Percentiles rank a stretch among this genome's conserved stretches.
Evolutionary conservation across 1,140 invertebrate species (phyloP).

Genomic region (Aphis gossypii): DNA sequence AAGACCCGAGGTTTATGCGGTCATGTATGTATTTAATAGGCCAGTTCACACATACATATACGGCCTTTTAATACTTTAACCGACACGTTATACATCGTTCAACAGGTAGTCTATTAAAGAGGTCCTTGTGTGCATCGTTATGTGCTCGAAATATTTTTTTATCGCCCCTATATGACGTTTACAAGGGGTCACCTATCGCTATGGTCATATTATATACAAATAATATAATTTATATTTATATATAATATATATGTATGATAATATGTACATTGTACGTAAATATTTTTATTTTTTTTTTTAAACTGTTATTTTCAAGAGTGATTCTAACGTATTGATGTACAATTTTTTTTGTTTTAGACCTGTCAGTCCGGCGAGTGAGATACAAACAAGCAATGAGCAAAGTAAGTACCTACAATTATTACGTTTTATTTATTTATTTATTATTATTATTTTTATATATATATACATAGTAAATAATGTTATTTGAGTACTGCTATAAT

Average conservation of each 20-base stretch:
- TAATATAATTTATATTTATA: background rate
- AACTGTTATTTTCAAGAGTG: background rate
- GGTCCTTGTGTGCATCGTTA: slow-evolving; percentile 50
- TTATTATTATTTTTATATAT: no score
- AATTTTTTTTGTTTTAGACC: slow-evolving; percentile 35
- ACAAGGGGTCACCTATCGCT: slow-evolving; percentile 51
- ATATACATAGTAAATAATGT: background rate
- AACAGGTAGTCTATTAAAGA: slow-evolving; percentile 56
- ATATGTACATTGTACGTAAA: no score
- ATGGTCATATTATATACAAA: background rate
- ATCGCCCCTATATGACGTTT: background rate
- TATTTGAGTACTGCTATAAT: no score
- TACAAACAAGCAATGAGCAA: slow-evolving; percentile 27
- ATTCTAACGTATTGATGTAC: background rate
- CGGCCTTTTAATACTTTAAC: slow-evolving; percentile 32
- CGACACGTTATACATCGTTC: background rate
- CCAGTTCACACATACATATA: background rate
- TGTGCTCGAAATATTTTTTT: slow-evolving; percentile 45
- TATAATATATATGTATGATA: no score
- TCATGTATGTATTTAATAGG: background rate
- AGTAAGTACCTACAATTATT: background rate
- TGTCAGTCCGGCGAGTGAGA: slow-evolving; percentile 55
- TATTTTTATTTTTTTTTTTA: background rate
- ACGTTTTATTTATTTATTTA: background rate
- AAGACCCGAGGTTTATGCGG: background rate